These are phyloP conservation scores for Riptortus pedestris DNA, from an alignment of 1,140 invertebrate species.

Conservation along the genomic window DNA sequence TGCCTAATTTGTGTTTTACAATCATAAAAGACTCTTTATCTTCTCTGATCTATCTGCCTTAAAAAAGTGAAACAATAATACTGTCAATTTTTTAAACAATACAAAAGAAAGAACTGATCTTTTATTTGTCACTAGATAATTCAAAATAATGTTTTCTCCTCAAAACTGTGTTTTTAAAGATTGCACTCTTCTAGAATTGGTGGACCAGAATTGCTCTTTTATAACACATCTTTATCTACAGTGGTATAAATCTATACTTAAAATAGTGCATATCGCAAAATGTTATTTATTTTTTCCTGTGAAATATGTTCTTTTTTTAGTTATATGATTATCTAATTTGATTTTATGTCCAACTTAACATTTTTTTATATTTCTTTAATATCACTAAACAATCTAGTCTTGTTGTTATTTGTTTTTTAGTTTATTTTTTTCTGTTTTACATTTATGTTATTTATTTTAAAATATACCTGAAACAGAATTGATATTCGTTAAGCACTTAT, in stretches of 20 bases:
- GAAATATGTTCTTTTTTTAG: neutral
- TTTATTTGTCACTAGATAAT: neutral
- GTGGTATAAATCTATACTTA: neutral
- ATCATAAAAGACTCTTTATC: neutral
- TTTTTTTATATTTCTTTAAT: neutral
- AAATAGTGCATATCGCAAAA: conserved; percentile 1
- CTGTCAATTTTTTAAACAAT: conserved; percentile 16
- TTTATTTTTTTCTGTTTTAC: no score
- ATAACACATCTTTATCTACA: neutral
- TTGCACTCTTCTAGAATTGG: conserved; percentile 5
- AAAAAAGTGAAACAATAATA: conserved; percentile 11
- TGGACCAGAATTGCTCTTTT: conserved; percentile 8
- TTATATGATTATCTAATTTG: no score
- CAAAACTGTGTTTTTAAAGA: neutral
- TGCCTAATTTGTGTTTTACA: neutral
- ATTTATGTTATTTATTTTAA: no score
- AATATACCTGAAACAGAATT: no score
- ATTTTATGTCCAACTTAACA: neutral
- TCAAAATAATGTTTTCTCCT: neutral
- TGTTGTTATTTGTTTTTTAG: no score
- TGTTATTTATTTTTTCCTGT: neutral
- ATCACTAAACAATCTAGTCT: neutral
- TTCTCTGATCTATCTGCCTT: neutral
- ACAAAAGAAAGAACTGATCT: conserved; percentile 5
- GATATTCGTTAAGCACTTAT: no score